phyloP scores from a whole-genome alignment of 1,140 invertebrate genomes.

The Brachionus koreanus region DNA sequence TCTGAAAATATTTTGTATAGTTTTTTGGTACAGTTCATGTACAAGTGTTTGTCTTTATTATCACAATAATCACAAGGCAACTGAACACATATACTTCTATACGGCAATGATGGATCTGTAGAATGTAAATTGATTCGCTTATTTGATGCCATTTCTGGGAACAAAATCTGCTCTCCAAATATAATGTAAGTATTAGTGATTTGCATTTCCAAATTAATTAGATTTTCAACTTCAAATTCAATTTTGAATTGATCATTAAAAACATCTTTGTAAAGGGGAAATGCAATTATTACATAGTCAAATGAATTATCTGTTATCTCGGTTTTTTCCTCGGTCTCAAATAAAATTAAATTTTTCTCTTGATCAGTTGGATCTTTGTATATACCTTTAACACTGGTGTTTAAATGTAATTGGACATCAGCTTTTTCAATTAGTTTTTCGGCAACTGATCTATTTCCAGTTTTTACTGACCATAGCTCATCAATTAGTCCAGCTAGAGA shows the following conservation, averaged over 20 bases:
- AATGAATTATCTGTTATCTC: not conserved
- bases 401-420: slow-evolving; percentile 48
- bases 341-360: slow-evolving; percentile 21
- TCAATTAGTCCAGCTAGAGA: slow-evolving; percentile 63
- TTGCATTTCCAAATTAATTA: slow-evolving; percentile 34
- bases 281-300: slow-evolving; percentile 33
- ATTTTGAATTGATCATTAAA: not conserved
- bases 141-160: not conserved
- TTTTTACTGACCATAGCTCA: slow-evolving; percentile 64
- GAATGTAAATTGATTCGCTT: slow-evolving; percentile 9
- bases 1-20: slow-evolving; percentile 41
- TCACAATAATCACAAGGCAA: slow-evolving; percentile 29
- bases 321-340: not conserved
- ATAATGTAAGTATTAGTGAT: slow-evolving; percentile 18
- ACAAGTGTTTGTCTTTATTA: slow-evolving; percentile 24
- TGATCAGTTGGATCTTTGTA: not conserved
- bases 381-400: slow-evolving; percentile 11
- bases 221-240: not conserved
- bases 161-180: not conserved
- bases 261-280: slow-evolving; percentile 25
- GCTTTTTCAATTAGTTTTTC: slow-evolving; percentile 58
- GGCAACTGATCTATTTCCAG: slow-evolving; percentile 65
- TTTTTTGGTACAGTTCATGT: not conserved
- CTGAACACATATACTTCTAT: not conserved
- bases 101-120: not conserved